Base-by-base conservation (phyloP, 2,797 vertebrate genomes). In the Pangasius mekongensis region DNA sequence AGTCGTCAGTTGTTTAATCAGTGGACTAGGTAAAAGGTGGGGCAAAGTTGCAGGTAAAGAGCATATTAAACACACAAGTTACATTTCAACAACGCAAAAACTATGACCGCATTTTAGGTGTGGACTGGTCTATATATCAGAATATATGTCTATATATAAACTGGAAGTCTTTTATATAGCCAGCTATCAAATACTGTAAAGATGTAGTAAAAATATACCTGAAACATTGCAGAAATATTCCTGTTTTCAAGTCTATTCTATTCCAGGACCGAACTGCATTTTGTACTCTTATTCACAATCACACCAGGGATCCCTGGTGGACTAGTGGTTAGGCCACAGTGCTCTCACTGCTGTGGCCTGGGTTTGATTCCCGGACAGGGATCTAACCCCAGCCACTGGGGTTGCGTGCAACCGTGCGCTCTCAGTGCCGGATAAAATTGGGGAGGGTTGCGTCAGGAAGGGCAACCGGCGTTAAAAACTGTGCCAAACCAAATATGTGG, bases 1-100 rank as follows among this genome's bases (percentile, higher is more conserved):
- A 73, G 20, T 64, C 58, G 60, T 77, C 87, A 87, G 47, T 80
- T 83, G 87, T 73, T 82, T 85, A 88, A 86, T 84, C 87, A 87
- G 83, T 83, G 3, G 67, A 74, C 36, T 43, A 49, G 10, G 69
- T 16, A 43, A 80, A 86, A 84, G 83, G 86, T 22, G 85, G 87
- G 83, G 52, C 36, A 71, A 84, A 76, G 58, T 1, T 73, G 36
- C 14, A 88, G 39, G n/a, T 36, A 36, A 81, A 52, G 39, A 20
- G 39, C 30, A 49, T 43, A 36, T 58, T 76, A 66, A 66, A 56
- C 49, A 81, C 11, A 49, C 30, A 16, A 8, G 27, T 49, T 60
- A 64, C n/a, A 64, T 3, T 76, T 78, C 5, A 67, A 62, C 39
- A 74, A 62, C 16, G 56, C 7, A 60, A 62, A 39, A 27, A 11